phyloP scores from a whole-genome alignment of 1,140 invertebrate genomes.

The Sinonovacula constricta region DNA sequence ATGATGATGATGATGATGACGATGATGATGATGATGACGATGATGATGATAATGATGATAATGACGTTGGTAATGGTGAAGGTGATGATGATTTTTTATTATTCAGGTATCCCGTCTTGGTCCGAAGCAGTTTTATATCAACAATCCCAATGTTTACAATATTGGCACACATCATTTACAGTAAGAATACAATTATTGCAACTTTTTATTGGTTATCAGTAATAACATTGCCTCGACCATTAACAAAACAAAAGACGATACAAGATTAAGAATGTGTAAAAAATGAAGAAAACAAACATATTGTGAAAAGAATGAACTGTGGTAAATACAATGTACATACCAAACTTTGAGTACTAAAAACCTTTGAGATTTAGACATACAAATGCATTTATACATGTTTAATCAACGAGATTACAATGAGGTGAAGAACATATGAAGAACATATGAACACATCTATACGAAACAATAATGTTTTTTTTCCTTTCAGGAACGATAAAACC shows the following conservation, averaged over 20 bases:
- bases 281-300: too few species aligned
- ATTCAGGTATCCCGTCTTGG: constrained; percentile 29
- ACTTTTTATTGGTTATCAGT: not conserved
- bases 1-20: not conserved
- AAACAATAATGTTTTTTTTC: too few species aligned
- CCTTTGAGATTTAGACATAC: too few species aligned
- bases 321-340: too few species aligned
- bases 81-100: not conserved
- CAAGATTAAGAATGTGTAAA: not conserved
- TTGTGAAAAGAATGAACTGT: too few species aligned
- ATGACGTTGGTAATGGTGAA: not conserved
- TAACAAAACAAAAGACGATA: not conserved
- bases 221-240: not conserved
- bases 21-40: not conserved
- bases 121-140: constrained; percentile 3
- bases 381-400: not conserved
- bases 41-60: not conserved
- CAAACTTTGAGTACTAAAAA: too few species aligned
- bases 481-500: not conserved
- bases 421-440: not conserved
- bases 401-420: not conserved
- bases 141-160: constrained; percentile 19
- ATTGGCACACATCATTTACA: not conserved
- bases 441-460: not conserved
- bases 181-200: not conserved